Base-by-base conservation (phyloP, 2,888 invertebrate species). In the Flexamia atlantica region DNA sequence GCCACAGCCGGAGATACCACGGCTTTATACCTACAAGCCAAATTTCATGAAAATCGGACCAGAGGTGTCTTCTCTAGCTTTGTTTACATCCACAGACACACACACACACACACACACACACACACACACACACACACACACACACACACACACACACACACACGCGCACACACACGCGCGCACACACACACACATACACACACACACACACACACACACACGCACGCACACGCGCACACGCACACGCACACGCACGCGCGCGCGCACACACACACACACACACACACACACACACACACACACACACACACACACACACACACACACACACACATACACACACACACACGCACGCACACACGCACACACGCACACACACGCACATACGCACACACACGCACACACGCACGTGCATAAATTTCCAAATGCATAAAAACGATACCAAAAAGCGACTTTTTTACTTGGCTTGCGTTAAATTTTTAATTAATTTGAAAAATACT, bases 321-420 rank as follows among this genome's bases (percentile, higher is more conserved):
- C 46, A 46, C 46, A 46, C 46, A 46, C 46, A 46, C 46, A 46
- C 46, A 46, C 46, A 46, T 17, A 46, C 46, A 46, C 46, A 46
- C 46, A 46, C 46, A 46, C 46, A 46, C 46, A 46, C 46, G 14
- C 46, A 46, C 46, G 14, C 17, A 10, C 46, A 46, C 14, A 46
- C 46, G 14, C 46, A 46, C 46, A 17, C 12, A 46, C 46, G 14
- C 12, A 46, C 46, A 46, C 46, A 46, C 46, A 46, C 46, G 17
- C 7, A 46, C 46, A 46, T 17, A 46, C 46, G 14, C 46, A 46
- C 46, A 46, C 46, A 46, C 46, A 46, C 46, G 17, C 7, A 46
- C 46, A 46, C 12, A 46, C 46, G 14, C 12, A 46, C 46, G n/a
- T n/a, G n/a, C n/a, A n/a, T n/a, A n/a, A n/a, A n/a, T n/a, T n/a